Percentiles rank a stretch among this genome's conserved stretches.
Conservation (phyloP, 2,797 vertebrate species). For the Craterocephalus amniculus region DNA sequence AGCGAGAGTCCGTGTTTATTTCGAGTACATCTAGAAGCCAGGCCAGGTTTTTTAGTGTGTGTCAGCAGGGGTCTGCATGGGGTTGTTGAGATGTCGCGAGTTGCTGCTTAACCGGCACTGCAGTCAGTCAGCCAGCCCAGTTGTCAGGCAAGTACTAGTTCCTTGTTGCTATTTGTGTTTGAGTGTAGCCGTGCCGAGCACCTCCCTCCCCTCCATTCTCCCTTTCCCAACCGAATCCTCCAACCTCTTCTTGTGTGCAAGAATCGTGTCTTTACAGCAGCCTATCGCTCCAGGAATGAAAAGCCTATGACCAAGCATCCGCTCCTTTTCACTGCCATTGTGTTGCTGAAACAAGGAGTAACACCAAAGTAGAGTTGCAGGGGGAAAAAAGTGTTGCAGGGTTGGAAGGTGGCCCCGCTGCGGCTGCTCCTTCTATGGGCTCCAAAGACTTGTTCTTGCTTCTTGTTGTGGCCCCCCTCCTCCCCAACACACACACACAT, state of each 20-base stretch:
- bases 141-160: constrained; percentile 69
- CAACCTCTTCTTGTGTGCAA: constrained; percentile 71
- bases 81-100: constrained; percentile 70
- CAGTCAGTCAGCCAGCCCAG: constrained; percentile 68
- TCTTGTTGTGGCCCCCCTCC: constrained; percentile 57
- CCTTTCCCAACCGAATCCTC: constrained; percentile 52
- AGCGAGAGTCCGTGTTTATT: constrained; percentile 66
- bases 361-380: constrained; percentile 52
- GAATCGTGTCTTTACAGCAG: constrained; percentile 68
- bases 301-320: constrained; percentile 66
- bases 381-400: constrained; percentile 53
- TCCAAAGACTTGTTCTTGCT: constrained; percentile 73
- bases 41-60: constrained; percentile 62
- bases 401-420: constrained; percentile 73
- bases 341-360: constrained; percentile 71
- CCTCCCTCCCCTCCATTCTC: constrained; percentile 48
- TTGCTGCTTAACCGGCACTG: constrained; percentile 68
- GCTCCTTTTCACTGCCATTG: constrained; percentile 60
- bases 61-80: constrained; percentile 70
- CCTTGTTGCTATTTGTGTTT: constrained; percentile 78
- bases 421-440: constrained; percentile 75
- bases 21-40: constrained; percentile 55
- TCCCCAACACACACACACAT: too few relatives aligned
- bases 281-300: constrained; percentile 69
- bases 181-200: constrained; percentile 58